These are phyloP conservation scores for Drosophila tani DNA, from an alignment of 1,140 invertebrate genomes.

Conservation along the genomic window DNA sequence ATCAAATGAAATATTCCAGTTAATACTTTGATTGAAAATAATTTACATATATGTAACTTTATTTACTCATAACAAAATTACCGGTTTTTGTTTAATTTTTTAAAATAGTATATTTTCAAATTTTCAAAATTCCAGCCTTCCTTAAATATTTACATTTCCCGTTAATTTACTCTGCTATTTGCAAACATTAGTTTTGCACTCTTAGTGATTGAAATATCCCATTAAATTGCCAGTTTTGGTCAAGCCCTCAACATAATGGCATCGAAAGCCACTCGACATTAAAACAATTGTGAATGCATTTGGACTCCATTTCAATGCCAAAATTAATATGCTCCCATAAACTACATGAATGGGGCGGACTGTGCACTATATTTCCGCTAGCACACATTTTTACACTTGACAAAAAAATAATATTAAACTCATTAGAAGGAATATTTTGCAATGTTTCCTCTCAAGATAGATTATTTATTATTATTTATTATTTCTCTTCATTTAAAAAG, in stretches of 20 bases:
- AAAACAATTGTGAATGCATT: constrained; percentile 79
- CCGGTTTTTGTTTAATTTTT: no score
- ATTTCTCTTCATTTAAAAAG: not conserved
- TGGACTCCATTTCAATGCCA: constrained; percentile 72
- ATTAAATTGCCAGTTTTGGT: constrained; percentile 46
- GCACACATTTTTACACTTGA: constrained; percentile 6
- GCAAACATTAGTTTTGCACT: not conserved
- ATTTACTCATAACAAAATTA: not conserved
- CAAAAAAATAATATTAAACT: not conserved
- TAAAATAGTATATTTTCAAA: not conserved
- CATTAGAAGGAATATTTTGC: not conserved
- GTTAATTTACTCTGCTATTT: constrained; percentile 5
- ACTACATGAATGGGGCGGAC: constrained; percentile 39
- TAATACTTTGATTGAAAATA: no score
- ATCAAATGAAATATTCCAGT: no score
- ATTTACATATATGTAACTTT: no score
- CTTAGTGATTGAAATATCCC: constrained; percentile 12
- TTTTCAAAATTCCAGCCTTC: no score
- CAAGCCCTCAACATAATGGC: constrained; percentile 47
- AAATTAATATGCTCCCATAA: constrained; percentile 79
- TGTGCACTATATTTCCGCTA: constrained; percentile 36
- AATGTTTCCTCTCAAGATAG: not conserved
- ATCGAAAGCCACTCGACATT: constrained; percentile 58
- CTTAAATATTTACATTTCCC: not conserved
- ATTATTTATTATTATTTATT: no score